These are phyloP conservation scores for Craterocephalus amniculus DNA, from an alignment of 2,797 vertebrate species.

Conservation along the genomic window DNA sequence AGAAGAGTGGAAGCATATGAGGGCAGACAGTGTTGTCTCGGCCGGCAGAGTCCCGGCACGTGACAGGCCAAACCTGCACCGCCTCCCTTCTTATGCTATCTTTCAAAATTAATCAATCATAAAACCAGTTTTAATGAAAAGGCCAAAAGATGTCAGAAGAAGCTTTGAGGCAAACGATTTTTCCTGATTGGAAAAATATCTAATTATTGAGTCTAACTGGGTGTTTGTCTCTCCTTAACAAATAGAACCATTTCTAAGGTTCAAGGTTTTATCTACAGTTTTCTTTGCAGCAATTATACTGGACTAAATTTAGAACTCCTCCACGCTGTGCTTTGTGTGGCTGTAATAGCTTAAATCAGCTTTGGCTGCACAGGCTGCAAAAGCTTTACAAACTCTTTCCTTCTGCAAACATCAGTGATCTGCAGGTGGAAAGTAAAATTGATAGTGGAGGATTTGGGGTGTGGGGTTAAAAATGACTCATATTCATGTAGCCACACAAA, in stretches of 20 bases:
- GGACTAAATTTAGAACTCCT: slow-evolving; percentile 48
- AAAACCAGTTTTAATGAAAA: slow-evolving; percentile 12
- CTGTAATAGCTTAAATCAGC: slow-evolving; percentile 17
- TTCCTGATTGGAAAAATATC: slow-evolving; percentile 14
- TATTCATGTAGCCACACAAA: neutral
- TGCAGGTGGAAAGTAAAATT: neutral
- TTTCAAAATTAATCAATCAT: slow-evolving; percentile 24
- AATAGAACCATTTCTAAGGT: slow-evolving; percentile 58
- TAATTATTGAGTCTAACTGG: slow-evolving; percentile 4
- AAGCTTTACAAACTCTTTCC: neutral
- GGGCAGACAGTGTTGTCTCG: slow-evolving; percentile 44
- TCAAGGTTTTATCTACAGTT: slow-evolving; percentile 36
- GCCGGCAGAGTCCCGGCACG: slow-evolving; percentile 48
- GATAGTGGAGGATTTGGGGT: neutral
- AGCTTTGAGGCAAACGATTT: slow-evolving; percentile 7
- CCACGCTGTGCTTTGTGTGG: slow-evolving; percentile 11
- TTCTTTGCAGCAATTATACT: neutral
- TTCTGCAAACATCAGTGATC: neutral
- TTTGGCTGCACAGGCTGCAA: neutral
- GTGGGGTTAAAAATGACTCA: neutral
- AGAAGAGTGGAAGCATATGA: slow-evolving; percentile 55
- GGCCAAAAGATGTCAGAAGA: slow-evolving; percentile 20
- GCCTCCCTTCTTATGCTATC: slow-evolving; percentile 7
- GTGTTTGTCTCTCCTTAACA: slow-evolving; percentile 47
- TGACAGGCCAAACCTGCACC: slow-evolving; percentile 34